Evolutionary conservation across 2,797 vertebrate genomes (phyloP).

Genomic region (Cyclura pinguis): DNA sequence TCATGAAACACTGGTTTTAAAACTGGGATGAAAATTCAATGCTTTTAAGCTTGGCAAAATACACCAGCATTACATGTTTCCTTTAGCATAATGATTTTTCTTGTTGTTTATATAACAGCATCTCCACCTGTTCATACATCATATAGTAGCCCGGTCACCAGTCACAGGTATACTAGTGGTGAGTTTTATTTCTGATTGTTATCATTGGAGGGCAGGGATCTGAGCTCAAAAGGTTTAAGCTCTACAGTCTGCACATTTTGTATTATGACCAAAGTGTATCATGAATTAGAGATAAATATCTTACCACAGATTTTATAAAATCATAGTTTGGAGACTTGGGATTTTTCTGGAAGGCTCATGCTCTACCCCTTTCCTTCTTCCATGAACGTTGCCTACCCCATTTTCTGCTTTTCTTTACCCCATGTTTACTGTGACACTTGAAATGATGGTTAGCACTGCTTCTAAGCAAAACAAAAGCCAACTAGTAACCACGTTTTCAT

Average conservation of each 20-base stretch:
- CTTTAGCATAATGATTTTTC: background rate
- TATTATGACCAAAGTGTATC: background rate
- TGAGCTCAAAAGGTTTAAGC: background rate
- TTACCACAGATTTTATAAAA: background rate
- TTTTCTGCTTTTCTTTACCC: background rate
- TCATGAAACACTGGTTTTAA: background rate
- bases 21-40: background rate
- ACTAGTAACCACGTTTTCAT: background rate
- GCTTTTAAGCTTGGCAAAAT: background rate
- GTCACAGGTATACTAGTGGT: conserved; percentile 30
- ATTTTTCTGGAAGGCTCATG: background rate
- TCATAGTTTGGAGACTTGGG: background rate
- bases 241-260: background rate
- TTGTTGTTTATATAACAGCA: background rate
- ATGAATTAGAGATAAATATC: background rate
- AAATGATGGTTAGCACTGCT: background rate
- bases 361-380: background rate
- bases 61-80: background rate
- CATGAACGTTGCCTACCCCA: background rate
- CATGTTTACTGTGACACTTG: background rate
- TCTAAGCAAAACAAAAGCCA: background rate
- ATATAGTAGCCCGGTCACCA: background rate
- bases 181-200: conserved; percentile 14
- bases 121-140: background rate
- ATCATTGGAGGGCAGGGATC: no score